These are phyloP conservation scores for Xylota segnis DNA, from an alignment of 2,888 invertebrate genomes.

Conservation along the genomic window DNA sequence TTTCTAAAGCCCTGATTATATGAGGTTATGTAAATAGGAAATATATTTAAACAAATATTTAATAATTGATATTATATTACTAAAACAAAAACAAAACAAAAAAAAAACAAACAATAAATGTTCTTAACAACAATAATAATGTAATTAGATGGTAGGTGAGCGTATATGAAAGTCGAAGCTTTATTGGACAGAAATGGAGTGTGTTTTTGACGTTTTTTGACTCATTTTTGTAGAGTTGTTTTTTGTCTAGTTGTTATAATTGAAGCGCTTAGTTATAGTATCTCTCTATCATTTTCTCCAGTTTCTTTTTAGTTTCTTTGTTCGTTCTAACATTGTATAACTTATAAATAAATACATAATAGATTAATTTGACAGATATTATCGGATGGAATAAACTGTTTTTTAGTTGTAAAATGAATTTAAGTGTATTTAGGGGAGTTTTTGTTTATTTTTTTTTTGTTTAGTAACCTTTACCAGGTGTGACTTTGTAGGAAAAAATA, in stretches of 20 bases:
- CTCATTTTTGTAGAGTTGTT: conserved; percentile 77
- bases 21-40: conserved; percentile 54
- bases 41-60: conserved; percentile 48
- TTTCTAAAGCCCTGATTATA: conserved; percentile 37
- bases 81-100: conserved; percentile 29
- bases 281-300: conserved; percentile 32
- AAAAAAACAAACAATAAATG: conserved; percentile 34
- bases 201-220: conserved; percentile 66
- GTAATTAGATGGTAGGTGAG: conserved; percentile 42
- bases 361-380: conserved; percentile 10
- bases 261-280: conserved; percentile 64
- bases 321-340: conserved; percentile 33
- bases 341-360: conserved; percentile 36
- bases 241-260: conserved; percentile 74
- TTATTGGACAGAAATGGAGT: conserved; percentile 68
- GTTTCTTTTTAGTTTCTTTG: conserved; percentile 15
- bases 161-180: conserved; percentile 61
- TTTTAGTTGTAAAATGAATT: conserved; percentile 28
- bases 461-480: conserved; percentile 45
- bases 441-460: too few species aligned
- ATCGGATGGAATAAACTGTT: conserved; percentile 31
- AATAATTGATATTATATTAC: conserved; percentile 65
- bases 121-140: conserved; percentile 21
- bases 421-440: conserved; percentile 17
- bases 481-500: conserved; percentile 45